These are phyloP conservation scores for Macroglossus sobrinus DNA, from an alignment of 2,113 vertebrate genomes.

Conservation along the genomic window DNA sequence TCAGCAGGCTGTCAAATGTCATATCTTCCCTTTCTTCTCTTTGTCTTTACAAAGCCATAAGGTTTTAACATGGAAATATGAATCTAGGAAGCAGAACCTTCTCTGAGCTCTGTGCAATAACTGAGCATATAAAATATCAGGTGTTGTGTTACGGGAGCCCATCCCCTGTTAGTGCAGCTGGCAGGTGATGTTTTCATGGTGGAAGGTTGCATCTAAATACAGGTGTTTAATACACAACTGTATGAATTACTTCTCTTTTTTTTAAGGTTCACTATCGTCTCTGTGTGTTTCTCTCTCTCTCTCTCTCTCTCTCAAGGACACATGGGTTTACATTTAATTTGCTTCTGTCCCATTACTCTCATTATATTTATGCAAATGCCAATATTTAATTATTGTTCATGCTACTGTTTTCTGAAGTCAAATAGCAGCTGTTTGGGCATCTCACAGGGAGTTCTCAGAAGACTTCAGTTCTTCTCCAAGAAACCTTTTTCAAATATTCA, in stretches of 20 bases:
- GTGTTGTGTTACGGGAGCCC: rapidly evolving
- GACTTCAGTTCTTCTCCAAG: background rate
- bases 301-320: background rate
- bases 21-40: background rate
- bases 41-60: background rate
- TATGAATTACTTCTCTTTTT: background rate
- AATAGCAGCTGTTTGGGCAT: background rate
- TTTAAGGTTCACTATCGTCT: background rate
- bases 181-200: background rate
- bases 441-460: background rate
- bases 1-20: no score
- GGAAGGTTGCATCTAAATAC: background rate
- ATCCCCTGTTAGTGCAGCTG: background rate
- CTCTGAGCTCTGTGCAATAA: background rate
- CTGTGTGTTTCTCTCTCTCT: background rate
- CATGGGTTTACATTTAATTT: slow-evolving; percentile 24
- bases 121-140: background rate
- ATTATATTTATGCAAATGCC: slow-evolving; percentile 43
- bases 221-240: background rate
- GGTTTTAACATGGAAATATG: background rate
- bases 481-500: background rate
- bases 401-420: slow-evolving; percentile 19
- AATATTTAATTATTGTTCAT: slow-evolving; percentile 43
- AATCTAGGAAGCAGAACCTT: background rate
- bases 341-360: background rate